Conservation (phyloP, 2,113 vertebrate genomes). For the Melanerpes formicivorus region DNA sequence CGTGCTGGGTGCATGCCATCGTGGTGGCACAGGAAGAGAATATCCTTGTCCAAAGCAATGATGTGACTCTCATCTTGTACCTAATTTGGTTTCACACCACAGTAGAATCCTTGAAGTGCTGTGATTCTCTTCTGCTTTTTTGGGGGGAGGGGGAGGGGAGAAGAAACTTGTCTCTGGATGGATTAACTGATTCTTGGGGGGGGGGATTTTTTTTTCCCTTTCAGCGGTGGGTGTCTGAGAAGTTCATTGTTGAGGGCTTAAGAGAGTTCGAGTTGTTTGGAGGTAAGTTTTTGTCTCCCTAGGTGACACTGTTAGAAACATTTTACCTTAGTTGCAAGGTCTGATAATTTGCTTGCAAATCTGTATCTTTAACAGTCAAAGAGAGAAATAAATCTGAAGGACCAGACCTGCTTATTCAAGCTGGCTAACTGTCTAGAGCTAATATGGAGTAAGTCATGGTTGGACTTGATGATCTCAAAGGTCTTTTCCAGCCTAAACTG, state of each 20-base stretch:
- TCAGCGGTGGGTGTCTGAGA: conserved; percentile 98
- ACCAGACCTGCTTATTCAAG: background rate
- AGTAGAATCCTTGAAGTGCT: background rate
- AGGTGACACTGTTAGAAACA: background rate
- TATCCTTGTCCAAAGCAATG: background rate
- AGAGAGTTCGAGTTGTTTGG: conserved; percentile 96
- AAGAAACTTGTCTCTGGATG: background rate
- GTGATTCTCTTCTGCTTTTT: background rate
- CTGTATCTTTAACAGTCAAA: background rate
- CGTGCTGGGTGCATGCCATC: background rate
- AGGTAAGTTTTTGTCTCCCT: conserved; percentile 80
- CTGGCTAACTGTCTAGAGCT: background rate
- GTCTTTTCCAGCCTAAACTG: no score
- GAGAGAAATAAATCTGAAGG: background rate
- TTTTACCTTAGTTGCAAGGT: background rate
- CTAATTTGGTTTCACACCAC: background rate
- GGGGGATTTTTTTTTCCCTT: conserved; percentile 28
- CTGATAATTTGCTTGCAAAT: background rate
- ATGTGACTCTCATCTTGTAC: background rate
- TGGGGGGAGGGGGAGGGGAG: background rate
- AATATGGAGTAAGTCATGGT: background rate
- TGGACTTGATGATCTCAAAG: no score
- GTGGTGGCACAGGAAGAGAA: background rate
- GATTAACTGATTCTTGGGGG: conserved; percentile 57
- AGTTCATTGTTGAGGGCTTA: conserved; percentile 97